phyloP scores from a whole-genome alignment of 2,797 vertebrate species.

The Eleutherodactylus coqui region DNA sequence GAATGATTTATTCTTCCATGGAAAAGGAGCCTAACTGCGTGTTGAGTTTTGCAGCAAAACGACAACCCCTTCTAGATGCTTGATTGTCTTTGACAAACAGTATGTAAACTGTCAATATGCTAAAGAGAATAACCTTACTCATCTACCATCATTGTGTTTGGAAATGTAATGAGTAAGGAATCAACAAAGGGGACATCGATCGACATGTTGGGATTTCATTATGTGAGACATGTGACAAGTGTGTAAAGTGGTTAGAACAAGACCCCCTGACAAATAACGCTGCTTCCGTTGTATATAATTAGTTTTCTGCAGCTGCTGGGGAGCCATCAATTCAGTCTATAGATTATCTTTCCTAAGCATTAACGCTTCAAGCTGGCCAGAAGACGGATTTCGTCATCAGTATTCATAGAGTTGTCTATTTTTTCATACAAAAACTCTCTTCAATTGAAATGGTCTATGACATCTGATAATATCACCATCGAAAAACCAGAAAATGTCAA shows the following conservation, averaged over 20 bases:
- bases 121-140: background rate
- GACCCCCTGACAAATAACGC: conserved; percentile 16
- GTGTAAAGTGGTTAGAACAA: background rate
- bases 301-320: conserved; percentile 19
- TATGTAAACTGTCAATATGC: background rate
- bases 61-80: too few species aligned
- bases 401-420: background rate
- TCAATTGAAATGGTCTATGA: background rate
- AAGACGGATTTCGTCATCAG: background rate
- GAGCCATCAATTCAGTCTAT: conserved; percentile 22
- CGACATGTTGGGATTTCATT: background rate
- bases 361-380: background rate
- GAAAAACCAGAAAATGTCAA: background rate
- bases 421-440: conserved; percentile 10
- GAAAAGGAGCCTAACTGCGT: too few species aligned
- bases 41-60: too few species aligned
- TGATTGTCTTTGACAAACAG: too few species aligned
- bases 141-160: background rate
- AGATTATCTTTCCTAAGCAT: background rate
- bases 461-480: background rate
- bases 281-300: conserved; percentile 20
- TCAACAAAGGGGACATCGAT: background rate
- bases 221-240: background rate
- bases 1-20: too few species aligned
- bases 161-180: background rate